Percentiles rank a stretch among this genome's conserved stretches.
Conservation (phyloP, 2,113 vertebrate genomes). For the Clarias batrachus region DNA sequence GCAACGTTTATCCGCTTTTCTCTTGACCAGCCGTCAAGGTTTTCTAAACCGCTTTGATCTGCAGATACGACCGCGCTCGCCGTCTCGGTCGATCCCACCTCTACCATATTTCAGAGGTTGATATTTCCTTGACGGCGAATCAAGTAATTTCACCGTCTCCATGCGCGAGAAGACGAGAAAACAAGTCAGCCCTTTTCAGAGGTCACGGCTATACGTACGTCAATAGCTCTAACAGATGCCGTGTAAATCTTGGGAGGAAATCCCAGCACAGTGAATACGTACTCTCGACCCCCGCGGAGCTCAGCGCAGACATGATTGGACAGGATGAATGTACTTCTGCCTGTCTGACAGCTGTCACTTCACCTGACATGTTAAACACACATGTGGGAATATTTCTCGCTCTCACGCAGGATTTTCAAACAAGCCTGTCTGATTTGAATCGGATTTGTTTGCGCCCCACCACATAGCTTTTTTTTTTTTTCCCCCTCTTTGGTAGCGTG, state of each 20-base stretch:
- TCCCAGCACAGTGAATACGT: constrained; percentile 33
- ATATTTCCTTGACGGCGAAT: constrained; percentile 30
- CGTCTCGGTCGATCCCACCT: background rate
- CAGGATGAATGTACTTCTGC: constrained; percentile 18
- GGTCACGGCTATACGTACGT: constrained; percentile 45
- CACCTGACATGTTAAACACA: constrained; percentile 7
- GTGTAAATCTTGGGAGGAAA: constrained; percentile 45
- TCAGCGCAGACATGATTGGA: constrained; percentile 30
- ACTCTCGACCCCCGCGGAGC: constrained; percentile 31
- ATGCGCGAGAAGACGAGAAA: constrained; percentile 17
- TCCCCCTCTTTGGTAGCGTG: background rate
- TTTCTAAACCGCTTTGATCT: constrained; percentile 29
- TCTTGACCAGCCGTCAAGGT: constrained; percentile 39
- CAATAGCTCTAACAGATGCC: constrained; percentile 50
- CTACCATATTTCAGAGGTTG: constrained; percentile 19
- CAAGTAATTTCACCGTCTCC: constrained; percentile 33
- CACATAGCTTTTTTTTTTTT: background rate
- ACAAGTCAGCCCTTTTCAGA: constrained; percentile 42
- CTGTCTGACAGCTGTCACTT: constrained; percentile 37
- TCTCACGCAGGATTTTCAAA: background rate
- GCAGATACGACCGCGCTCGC: background rate
- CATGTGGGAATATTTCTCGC: constrained; percentile 25
- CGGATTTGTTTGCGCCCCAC: constrained; percentile 11
- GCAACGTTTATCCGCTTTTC: constrained; percentile 31
- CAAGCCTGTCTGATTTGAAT: constrained; percentile 9